Evolutionary conservation across 2,113 vertebrate genomes (phyloP), one percentile per base, ranked within the genome.

Genomic region (Ceyx margarethae): DNA sequence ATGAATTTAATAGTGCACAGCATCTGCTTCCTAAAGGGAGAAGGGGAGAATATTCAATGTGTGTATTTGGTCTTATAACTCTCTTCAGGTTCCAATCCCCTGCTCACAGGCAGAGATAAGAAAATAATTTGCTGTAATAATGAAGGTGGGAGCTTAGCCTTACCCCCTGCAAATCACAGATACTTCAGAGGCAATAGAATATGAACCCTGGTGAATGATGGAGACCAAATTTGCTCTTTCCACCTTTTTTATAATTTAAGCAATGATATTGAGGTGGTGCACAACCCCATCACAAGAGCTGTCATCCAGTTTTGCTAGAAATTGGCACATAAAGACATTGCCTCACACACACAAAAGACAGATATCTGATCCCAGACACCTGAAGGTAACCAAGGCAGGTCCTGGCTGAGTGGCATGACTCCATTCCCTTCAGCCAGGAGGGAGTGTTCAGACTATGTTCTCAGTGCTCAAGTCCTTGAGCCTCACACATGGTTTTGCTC

Each of bases 71-170:
- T 80, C 43, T 10, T 8, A 82, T 61, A 68, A 75, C 16, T 19
- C 43, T 80, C 66, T 51, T 60, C 0, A 3, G 42, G 54, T 53
- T 79, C 66, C 67, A 82, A 73, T 53, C 45, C 53, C 57, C 29
- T 4, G 5, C 66, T 85, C 71, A 18, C 28, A 53, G 35, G 43
- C 51, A 71, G 68, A 90, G 61, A 72, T 91, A 73, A 89, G 75
- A 45, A 82, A 94, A 91, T 61, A 48, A 85, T 91, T 74, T 85
- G 35, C 48, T 85, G 37, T 60, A 92, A 80, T 79, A 82, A 87
- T 3, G 5, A 68, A 91, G 46, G 72, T 54, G 80, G 58, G 54
- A 90, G 66, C 88, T 85, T 73, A 73, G 76, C 42, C 45, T 25
- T 37, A 58, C 35, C 15, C 3, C 3, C 43, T 87, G 64, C 75